Conservation (phyloP, 2,797 vertebrate genomes). For the Diplodus sargus region DNA sequence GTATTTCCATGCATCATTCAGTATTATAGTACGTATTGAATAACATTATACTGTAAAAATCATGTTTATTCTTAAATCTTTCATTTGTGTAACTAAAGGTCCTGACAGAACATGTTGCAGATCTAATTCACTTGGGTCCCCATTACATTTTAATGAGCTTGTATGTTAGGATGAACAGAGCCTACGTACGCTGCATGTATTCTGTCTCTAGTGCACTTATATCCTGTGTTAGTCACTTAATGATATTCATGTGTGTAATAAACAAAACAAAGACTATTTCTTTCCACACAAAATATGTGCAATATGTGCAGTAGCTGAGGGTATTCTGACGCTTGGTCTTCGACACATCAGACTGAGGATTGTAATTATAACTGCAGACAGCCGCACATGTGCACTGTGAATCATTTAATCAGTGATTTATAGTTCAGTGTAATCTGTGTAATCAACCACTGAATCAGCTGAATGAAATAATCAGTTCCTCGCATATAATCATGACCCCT, state of each 20-base stretch:
- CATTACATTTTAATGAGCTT: constrained; percentile 8
- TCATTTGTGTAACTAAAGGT: neutral
- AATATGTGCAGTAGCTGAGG: neutral
- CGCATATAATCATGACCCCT: constrained; percentile 51
- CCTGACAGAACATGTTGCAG: neutral
- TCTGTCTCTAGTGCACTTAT: neutral
- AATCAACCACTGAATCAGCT: constrained; percentile 59
- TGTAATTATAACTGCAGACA: constrained; percentile 7
- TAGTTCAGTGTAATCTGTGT: constrained; percentile 40
- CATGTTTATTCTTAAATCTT: neutral
- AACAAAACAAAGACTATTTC: neutral
- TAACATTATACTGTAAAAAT: neutral
- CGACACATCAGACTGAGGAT: constrained; percentile 1
- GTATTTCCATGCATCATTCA: neutral
- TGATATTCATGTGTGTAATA: constrained; percentile 7
- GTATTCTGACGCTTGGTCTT: neutral
- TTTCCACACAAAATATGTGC: neutral
- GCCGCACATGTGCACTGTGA: constrained; percentile 9
- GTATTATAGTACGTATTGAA: neutral
- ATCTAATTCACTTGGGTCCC: neutral
- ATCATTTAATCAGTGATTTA: constrained; percentile 43
- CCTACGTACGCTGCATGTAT: neutral
- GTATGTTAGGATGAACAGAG: constrained; percentile 5
- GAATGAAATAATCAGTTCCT: constrained; percentile 55
- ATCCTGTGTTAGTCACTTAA: neutral